phyloP scores from a whole-genome alignment of 1,140 invertebrate genomes.

The Popillia japonica region DNA sequence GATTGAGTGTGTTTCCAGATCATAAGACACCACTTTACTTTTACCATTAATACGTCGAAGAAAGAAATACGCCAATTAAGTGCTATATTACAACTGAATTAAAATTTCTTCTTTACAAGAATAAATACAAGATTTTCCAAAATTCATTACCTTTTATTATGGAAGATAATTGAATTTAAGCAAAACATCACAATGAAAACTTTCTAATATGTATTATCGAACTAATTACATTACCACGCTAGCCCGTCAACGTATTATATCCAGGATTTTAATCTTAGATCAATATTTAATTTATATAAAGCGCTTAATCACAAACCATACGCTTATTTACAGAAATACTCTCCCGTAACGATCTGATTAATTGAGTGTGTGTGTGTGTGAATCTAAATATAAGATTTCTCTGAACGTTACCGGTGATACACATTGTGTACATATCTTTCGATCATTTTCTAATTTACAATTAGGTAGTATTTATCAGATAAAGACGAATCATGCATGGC shows the following conservation, averaged over 20 bases:
- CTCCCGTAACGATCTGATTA: not conserved
- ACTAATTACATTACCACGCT: not conserved
- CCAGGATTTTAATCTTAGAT: slow-evolving; percentile 4
- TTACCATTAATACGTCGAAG: too few species aligned
- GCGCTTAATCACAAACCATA: not conserved
- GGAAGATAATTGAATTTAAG: not conserved
- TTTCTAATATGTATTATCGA: not conserved
- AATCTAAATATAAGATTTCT: not conserved
- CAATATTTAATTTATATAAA: slow-evolving; percentile 7
- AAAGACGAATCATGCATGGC: not conserved
- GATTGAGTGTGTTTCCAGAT: too few species aligned
- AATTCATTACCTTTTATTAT: not conserved
- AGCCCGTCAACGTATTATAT: too few species aligned
- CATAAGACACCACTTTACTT: too few species aligned
- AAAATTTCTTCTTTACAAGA: not conserved
- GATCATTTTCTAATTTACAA: slow-evolving; percentile 1
- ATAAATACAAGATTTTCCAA: not conserved
- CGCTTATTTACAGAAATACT: slow-evolving; percentile 14
- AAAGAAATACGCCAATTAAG: too few species aligned
- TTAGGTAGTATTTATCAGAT: slow-evolving; percentile 11
- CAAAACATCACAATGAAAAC: not conserved
- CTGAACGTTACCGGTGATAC: not conserved
- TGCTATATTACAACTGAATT: not conserved
- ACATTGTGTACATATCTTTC: not conserved
- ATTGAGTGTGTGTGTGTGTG: not conserved